Conservation (phyloP, 2,797 vertebrate genomes). For the Dendrocincla tyrannina region DNA sequence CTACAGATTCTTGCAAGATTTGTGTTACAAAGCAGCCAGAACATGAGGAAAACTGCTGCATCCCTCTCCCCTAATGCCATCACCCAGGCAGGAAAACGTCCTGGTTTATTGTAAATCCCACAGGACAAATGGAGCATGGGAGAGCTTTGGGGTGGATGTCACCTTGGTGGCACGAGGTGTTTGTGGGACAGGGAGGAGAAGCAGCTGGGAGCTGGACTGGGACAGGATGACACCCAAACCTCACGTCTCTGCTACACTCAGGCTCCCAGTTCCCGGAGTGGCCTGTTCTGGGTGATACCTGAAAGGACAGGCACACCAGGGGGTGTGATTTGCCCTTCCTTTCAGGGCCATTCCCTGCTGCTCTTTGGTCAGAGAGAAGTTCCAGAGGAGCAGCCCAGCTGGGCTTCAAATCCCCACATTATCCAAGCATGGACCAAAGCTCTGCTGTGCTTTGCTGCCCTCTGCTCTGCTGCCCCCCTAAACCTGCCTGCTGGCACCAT, state of each 20-base stretch:
- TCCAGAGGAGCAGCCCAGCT: neutral
- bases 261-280: neutral
- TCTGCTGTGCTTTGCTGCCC: neutral
- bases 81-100: neutral
- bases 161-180: neutral
- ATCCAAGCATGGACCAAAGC: neutral
- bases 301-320: too few relatives aligned
- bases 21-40: neutral
- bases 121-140: fast-evolving
- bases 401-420: neutral
- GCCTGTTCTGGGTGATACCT: neutral
- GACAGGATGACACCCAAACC: neutral
- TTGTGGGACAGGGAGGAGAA: neutral
- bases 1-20: neutral
- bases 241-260: neutral
- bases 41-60: neutral
- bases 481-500: neutral
- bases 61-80: neutral
- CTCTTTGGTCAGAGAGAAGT: neutral
- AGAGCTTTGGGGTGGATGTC: neutral
- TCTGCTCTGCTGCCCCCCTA: neutral
- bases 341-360: fast-evolving
- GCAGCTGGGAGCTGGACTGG: neutral
- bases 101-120: neutral
- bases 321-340: too few relatives aligned